Conservation (phyloP, 2,888 invertebrate genomes). For the Drosophila prolongata region DNA sequence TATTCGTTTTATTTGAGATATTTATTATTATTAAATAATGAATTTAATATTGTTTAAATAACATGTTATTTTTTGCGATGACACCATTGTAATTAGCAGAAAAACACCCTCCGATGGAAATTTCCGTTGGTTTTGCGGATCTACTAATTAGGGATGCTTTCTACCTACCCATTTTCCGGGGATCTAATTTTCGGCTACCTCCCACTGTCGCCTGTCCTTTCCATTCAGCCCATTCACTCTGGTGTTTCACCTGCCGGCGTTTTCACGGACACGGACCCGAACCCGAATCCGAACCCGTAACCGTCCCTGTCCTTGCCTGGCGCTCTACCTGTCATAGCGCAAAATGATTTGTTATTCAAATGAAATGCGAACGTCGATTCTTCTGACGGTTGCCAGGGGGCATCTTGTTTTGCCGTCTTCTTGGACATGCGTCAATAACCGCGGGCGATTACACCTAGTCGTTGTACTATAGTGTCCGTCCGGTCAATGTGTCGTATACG, state of each 20-base stretch:
- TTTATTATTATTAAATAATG: too few species aligned
- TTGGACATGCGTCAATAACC: conserved; percentile 71
- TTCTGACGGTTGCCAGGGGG: conserved; percentile 60
- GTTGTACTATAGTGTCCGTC: conserved; percentile 61
- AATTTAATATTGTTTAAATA: neutral
- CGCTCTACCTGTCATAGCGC: conserved; percentile 45
- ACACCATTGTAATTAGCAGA: neutral
- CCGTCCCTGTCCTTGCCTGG: conserved; percentile 43
- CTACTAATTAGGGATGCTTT: conserved; percentile 5
- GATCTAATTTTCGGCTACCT: conserved; percentile 17
- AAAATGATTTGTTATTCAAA: conserved; percentile 72
- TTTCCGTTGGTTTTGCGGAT: conserved; percentile 8
- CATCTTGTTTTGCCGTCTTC: conserved; percentile 53
- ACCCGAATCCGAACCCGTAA: conserved; percentile 21
- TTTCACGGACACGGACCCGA: conserved; percentile 21
- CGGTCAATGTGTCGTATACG: conserved; percentile 69
- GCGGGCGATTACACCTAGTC: conserved; percentile 67
- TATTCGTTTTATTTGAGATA: too few species aligned
- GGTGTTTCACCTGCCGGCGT: conserved; percentile 22
- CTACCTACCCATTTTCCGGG: conserved; percentile 17
- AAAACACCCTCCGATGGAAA: conserved; percentile 9
- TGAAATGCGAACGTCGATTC: conserved; percentile 52
- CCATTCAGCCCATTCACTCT: conserved; percentile 17
- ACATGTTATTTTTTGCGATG: conserved; percentile 2
- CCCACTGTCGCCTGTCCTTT: neutral